Conservation (phyloP, 2,113 vertebrate species). For the Lota lota region DNA sequence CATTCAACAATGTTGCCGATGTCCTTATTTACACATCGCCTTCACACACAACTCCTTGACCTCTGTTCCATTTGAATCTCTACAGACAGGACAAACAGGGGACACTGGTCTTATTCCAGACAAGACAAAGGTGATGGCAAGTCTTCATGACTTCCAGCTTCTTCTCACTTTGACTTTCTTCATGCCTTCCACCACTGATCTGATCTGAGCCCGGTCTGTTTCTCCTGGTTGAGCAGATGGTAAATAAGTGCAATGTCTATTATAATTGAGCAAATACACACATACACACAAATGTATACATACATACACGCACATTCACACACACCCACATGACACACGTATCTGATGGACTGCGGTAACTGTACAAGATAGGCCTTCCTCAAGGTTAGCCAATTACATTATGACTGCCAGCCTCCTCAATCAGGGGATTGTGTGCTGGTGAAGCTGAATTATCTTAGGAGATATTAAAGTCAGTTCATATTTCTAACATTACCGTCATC, state of each 20-base stretch:
- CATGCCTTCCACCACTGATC: conserved; percentile 27
- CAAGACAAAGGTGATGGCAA: conserved; percentile 38
- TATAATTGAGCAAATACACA: conserved; percentile 65
- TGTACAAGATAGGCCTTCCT: conserved; percentile 56
- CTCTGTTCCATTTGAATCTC: conserved; percentile 23
- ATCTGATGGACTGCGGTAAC: conserved; percentile 56
- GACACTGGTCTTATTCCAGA: conserved; percentile 33
- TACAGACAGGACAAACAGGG: conserved; percentile 26
- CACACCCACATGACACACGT: conserved; percentile 43
- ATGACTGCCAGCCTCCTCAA: no score
- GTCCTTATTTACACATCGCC: conserved; percentile 48
- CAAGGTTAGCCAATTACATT: neutral
- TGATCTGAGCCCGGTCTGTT: conserved; percentile 41
- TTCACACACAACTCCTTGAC: conserved; percentile 17
- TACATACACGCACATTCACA: conserved; percentile 43
- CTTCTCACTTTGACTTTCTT: conserved; percentile 6
- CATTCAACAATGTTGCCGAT: conserved; percentile 34
- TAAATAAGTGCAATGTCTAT: conserved; percentile 67
- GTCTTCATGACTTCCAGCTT: conserved; percentile 21
- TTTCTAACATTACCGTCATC: no score
- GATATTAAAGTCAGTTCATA: no score
- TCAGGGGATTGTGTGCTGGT: no score
- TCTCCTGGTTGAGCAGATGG: conserved; percentile 53
- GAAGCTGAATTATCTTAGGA: no score
- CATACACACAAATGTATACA: conserved; percentile 49